Evolutionary conservation across 2,797 vertebrate genomes (phyloP), one percentile per base, ranked within the genome.

Genomic region (Manis crassicaudata): DNA sequence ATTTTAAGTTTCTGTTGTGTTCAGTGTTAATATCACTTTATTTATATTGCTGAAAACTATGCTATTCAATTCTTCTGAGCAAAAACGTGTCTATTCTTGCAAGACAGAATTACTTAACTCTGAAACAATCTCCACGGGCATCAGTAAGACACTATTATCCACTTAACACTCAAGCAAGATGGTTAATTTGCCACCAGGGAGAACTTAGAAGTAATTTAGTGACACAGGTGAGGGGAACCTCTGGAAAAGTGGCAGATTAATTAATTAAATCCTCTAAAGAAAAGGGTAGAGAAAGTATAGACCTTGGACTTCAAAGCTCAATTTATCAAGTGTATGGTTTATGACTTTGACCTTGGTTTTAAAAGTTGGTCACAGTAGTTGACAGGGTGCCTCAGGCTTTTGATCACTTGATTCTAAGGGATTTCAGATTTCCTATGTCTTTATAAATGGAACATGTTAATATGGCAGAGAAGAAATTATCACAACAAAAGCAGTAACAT

Each of bases 111-210:
- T 95, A 96, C 56, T 96, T 96, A 96, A 94, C 20, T 93, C 65
- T 93, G 92, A 92, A 94, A 70, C 52, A 90, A 79, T 92, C 94
- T 96, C 93, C 9, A 90, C 90, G 90, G 79, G 70, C 21, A 3
- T 84, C 32, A 67, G 86, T 88, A 81, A 90, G 43, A 80, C 82
- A 82, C 91, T 88, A 90, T 93, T 92, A 94, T 86, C 90, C 81
- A 97, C 73, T 93, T 96, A 92, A 50, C 35, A 46, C 86, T 94
- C 73, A 90, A 86, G 92, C 29, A 90, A n/a, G 52, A 85, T 37
- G 56, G 80, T 4, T 96, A 97, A 97, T 90, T 80, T 94, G 80
- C 92, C 96, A 91, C 90, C 73, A 43, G 94, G 84, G 97, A 96
- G 54, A 85, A 68, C 37, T 94, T 81, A 92, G 54, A 96, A 96